Percentiles rank a stretch among this genome's conserved stretches.
Conservation (phyloP, 2,888 invertebrate genomes). For the Gasteruption jaculator region DNA sequence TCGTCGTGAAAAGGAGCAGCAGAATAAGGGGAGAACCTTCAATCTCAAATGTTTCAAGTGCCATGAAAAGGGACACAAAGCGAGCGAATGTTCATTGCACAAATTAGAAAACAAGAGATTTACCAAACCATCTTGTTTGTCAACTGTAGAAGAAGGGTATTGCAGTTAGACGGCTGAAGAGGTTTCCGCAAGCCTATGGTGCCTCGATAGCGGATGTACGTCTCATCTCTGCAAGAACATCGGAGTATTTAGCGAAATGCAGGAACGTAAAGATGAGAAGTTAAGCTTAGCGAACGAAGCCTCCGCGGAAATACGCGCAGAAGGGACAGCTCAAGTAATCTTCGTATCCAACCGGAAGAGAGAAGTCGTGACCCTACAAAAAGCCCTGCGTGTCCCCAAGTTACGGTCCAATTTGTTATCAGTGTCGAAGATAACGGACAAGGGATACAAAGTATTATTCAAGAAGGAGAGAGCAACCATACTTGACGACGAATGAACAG, state of each 20-base stretch:
- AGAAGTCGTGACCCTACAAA: conserved; percentile 12
- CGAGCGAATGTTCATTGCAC: conserved; percentile 8
- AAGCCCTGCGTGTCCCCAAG: conserved; percentile 16
- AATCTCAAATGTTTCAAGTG: conserved; percentile 7
- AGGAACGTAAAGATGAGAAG: conserved; percentile 10
- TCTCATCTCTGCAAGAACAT: conserved; percentile 18
- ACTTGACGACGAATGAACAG: conserved; percentile 7
- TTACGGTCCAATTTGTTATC: conserved; percentile 19
- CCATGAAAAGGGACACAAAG: conserved; percentile 13
- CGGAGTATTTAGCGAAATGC: conserved; percentile 13
- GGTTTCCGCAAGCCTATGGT: no score
- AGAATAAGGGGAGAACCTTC: not conserved
- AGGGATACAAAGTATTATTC: conserved; percentile 12
- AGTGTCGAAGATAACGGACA: conserved; percentile 12
- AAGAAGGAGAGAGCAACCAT: conserved; percentile 16
- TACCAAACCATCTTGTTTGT: no score
- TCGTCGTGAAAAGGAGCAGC: not conserved
- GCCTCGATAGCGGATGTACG: conserved; percentile 21
- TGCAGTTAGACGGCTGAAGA: no score
- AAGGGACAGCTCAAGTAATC: conserved; percentile 9
- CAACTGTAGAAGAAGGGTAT: no score
- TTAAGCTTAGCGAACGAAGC: conserved; percentile 17
- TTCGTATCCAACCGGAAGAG: conserved; percentile 1
- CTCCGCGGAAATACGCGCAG: conserved; percentile 13
- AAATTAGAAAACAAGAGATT: no score